phyloP scores from a whole-genome alignment of 2,113 vertebrate species.

The Microtus montanus region DNA sequence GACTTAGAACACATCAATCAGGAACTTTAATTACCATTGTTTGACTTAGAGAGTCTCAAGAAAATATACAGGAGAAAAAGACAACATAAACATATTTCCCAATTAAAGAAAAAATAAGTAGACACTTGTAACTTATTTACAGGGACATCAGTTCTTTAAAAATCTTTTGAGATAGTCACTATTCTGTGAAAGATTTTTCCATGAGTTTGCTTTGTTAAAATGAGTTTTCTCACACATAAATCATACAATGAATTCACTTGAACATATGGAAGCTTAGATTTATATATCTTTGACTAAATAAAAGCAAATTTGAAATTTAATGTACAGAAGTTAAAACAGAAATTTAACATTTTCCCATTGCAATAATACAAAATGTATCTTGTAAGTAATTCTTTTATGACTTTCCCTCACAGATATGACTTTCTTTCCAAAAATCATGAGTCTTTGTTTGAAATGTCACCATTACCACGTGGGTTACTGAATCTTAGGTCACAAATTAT shows the following conservation, averaged over 20 bases:
- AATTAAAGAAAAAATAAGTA: background rate
- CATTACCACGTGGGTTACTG: background rate
- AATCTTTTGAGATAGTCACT: background rate
- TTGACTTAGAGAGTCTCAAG: background rate
- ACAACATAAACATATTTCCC: background rate
- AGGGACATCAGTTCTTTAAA: background rate
- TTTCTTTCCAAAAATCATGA: conserved; percentile 10
- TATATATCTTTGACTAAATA: background rate
- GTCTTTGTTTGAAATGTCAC: conserved; percentile 39
- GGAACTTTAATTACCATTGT: background rate
- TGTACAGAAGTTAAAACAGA: background rate
- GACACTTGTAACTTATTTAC: background rate
- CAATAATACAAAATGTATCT: background rate
- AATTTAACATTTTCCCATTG: background rate
- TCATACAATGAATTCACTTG: background rate
- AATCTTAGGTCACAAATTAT: conserved; percentile 2
- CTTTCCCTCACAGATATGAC: background rate
- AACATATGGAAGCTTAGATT: background rate
- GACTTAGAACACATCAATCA: background rate
- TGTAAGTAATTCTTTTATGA: background rate
- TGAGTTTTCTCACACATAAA: conserved; percentile 15
- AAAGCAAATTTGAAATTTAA: conserved; percentile 33
- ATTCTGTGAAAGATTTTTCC: background rate
- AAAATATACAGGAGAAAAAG: background rate
- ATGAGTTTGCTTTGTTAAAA: background rate